phyloP scores from a whole-genome alignment of 1,140 invertebrate species.

The Lucilia sericata region DNA sequence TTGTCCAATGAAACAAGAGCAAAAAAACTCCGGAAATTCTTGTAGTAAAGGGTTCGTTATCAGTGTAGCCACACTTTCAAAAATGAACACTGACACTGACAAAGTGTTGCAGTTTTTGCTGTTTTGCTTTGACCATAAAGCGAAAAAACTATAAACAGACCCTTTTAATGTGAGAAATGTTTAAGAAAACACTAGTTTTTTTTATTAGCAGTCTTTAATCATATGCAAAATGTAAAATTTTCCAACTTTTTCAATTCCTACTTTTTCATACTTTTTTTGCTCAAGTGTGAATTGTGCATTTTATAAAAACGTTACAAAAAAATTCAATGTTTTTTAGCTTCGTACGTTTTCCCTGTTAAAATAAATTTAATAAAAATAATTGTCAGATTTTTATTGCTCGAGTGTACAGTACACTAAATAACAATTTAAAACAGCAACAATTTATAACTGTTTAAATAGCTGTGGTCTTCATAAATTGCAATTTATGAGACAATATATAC shows the following conservation, averaged over 20 bases:
- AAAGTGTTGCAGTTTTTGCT: background rate
- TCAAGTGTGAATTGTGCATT: slow-evolving; percentile 18
- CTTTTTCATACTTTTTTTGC: background rate
- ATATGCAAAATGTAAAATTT: background rate
- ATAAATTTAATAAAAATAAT: slow-evolving; percentile 30
- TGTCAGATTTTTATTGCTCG: background rate
- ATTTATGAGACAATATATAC: background rate
- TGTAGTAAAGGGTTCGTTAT: slow-evolving; percentile 14
- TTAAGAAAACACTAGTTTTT: too few species aligned
- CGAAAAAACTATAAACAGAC: too few species aligned
- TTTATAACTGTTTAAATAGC: background rate
- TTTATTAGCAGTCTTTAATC: background rate
- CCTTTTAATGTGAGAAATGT: too few species aligned
- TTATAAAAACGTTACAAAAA: background rate
- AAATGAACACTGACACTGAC: background rate
- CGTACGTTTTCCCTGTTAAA: background rate
- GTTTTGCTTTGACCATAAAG: background rate
- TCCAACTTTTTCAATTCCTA: too few species aligned
- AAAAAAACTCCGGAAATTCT: slow-evolving; percentile 8
- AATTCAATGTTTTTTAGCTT: background rate
- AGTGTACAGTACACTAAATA: background rate
- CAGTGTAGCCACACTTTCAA: slow-evolving; percentile 26
- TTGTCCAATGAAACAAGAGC: background rate
- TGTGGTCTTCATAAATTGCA: background rate
- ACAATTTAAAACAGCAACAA: background rate